These are phyloP conservation scores for Pardalotus punctatus DNA, from an alignment of 2,113 vertebrate species.

Conservation along the genomic window DNA sequence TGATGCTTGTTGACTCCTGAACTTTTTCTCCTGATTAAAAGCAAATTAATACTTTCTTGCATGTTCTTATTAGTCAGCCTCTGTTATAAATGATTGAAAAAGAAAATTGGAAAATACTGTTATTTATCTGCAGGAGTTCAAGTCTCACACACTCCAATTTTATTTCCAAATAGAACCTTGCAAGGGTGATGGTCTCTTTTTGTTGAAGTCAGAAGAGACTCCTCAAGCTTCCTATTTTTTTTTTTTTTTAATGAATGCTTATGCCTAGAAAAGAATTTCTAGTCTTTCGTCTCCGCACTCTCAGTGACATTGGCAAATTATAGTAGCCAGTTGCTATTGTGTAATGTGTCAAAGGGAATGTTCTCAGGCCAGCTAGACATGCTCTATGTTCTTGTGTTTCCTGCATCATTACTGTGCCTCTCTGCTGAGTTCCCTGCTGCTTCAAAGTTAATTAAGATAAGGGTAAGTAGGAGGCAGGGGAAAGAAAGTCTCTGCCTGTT, in stretches of 20 bases:
- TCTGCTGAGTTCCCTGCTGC: slow-evolving; percentile 54
- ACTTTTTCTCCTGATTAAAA: neutral
- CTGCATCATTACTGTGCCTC: slow-evolving; percentile 66
- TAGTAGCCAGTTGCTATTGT: slow-evolving; percentile 54
- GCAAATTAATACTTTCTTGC: neutral
- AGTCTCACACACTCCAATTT: neutral
- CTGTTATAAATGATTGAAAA: neutral
- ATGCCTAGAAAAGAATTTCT: neutral
- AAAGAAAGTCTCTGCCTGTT: slow-evolving; percentile 41
- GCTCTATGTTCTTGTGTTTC: slow-evolving; percentile 57
- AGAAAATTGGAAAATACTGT: neutral
- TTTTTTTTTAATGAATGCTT: slow-evolving; percentile 2
- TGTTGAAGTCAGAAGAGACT: neutral
- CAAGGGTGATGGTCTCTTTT: neutral
- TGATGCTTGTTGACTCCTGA: neutral
- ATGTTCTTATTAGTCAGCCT: neutral
- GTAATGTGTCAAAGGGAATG: slow-evolving; percentile 64
- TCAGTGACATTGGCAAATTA: slow-evolving; percentile 40
- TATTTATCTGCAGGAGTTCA: neutral
- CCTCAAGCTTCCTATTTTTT: neutral
- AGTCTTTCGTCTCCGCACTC: neutral
- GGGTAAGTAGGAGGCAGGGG: slow-evolving; percentile 33
- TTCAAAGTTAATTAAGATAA: slow-evolving; percentile 69
- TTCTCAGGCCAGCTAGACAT: slow-evolving; percentile 58
- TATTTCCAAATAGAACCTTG: neutral